Conservation (phyloP, 2,797 vertebrate genomes). For the Oreonectes daqikongensis region DNA sequence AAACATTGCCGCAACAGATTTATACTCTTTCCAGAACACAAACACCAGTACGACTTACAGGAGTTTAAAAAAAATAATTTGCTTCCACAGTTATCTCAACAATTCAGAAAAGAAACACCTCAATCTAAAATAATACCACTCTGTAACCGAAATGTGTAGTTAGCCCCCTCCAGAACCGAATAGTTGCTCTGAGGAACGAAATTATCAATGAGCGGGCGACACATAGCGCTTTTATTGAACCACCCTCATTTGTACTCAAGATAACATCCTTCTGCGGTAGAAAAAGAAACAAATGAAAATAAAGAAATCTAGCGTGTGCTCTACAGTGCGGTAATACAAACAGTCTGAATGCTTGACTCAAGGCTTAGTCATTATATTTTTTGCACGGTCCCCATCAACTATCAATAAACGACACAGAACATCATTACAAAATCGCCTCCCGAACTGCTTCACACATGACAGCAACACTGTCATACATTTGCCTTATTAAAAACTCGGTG, state of each 20-base stretch:
- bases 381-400: slow-evolving; percentile 12
- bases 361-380: slow-evolving; percentile 33
- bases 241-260: slow-evolving; percentile 39
- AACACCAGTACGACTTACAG: background rate
- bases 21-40: background rate
- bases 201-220: slow-evolving; percentile 36
- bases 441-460: slow-evolving; percentile 11
- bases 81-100: background rate
- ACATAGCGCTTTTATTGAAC: slow-evolving; percentile 48
- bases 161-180: slow-evolving; percentile 28
- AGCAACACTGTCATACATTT: slow-evolving; percentile 7
- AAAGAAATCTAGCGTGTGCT: background rate
- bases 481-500: slow-evolving; percentile 20
- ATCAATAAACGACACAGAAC: background rate
- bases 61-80: background rate
- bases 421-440: background rate
- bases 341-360: slow-evolving; percentile 4
- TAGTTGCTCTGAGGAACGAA: slow-evolving; percentile 36
- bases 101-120: background rate
- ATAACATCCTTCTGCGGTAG: slow-evolving; percentile 25
- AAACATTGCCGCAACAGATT: background rate
- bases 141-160: slow-evolving; percentile 4
- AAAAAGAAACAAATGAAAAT: slow-evolving; percentile 17
- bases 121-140: slow-evolving; percentile 24
- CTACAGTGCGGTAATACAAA: slow-evolving; percentile 1